A percentile compares a stretch with the other conserved stretches of the same genome.
Evolutionary conservation across 2,113 vertebrate species (phyloP).

Genomic region (Malurus melanocephalus): DNA sequence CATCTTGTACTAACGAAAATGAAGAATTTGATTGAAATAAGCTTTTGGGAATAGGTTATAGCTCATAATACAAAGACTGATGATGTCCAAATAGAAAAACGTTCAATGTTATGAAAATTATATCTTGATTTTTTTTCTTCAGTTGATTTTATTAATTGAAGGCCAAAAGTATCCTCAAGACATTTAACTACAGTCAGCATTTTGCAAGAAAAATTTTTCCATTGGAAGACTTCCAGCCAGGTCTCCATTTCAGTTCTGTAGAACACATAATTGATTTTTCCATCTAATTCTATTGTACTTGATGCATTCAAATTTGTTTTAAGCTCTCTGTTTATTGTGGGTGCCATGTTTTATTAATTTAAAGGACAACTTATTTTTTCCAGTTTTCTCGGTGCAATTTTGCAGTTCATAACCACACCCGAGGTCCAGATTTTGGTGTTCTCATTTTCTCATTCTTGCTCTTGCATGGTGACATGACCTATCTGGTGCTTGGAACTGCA

Average conservation of each 20-base stretch:
- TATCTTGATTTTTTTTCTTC: not conserved
- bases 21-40: not conserved
- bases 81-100: not conserved
- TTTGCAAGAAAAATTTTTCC: slow-evolving; percentile 25
- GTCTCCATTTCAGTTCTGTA: slow-evolving; percentile 13
- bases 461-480: not conserved
- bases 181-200: not conserved
- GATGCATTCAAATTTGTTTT: not conserved
- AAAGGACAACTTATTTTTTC: not conserved
- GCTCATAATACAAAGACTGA: not conserved
- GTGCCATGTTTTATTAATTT: not conserved
- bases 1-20: not conserved
- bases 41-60: not conserved
- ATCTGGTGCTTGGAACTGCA: not conserved
- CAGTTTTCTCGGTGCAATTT: not conserved
- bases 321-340: not conserved
- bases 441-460: not conserved
- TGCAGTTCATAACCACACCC: not conserved
- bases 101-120: not conserved
- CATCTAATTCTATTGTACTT: not conserved
- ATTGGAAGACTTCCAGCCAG: slow-evolving; percentile 6
- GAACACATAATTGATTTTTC: slow-evolving; percentile 14
- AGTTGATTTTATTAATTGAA: not conserved
- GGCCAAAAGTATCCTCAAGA: slow-evolving; percentile 16
- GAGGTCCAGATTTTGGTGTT: not conserved